Evolutionary conservation across 2,797 vertebrate genomes (phyloP), one percentile per base, ranked within the genome.

Genomic region (Monodelphis domestica): DNA sequence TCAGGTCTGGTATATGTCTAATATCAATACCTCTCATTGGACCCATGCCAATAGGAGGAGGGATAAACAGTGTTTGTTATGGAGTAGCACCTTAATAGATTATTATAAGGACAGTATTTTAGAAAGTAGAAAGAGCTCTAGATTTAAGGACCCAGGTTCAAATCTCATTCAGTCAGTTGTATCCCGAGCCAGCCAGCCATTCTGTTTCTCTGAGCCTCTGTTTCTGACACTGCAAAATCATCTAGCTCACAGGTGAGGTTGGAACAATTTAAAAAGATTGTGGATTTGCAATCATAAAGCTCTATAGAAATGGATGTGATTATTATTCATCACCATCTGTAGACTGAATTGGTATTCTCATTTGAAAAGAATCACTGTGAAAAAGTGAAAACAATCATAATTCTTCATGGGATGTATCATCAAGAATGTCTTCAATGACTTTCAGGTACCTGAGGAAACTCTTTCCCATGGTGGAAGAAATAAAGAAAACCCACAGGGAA

Each of bases 311-410:
- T 24, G n/a, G 63, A 78, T 45, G n/a, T 78, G 63, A 78, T 78
- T 45, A 78, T 78, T 78, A 78, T 78, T 78, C 63, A 78, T 78
- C 63, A 78, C 63, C 63, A 78, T 78, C 63, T 78, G 63, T 24
- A n/a, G n/a, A 45, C 63, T 78, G 63, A 78, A 45, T 78, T 45
- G n/a, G 63, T n/a, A 78, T 78, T 78, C 63, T 45, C 63, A 45
- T 38, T 45, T 91, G 29, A 94, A 95, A 91, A 24, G 2, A 94
- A 89, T 0, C 45, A 91, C 29, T 45, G 50, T 95, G n/a, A 70
- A 78, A 78, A 78, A 78, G 38, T 7, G 63, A 78, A 78, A 78
- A 78, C 63, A 78, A 78, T 78, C 63, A 45, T 78, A 45, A 78
- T 78, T 45, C 63, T 78, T 78, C 63, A 78, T 45, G 24, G 63